These are phyloP conservation scores for Anniella stebbinsi DNA, from an alignment of 2,797 vertebrate species.

Conservation along the genomic window DNA sequence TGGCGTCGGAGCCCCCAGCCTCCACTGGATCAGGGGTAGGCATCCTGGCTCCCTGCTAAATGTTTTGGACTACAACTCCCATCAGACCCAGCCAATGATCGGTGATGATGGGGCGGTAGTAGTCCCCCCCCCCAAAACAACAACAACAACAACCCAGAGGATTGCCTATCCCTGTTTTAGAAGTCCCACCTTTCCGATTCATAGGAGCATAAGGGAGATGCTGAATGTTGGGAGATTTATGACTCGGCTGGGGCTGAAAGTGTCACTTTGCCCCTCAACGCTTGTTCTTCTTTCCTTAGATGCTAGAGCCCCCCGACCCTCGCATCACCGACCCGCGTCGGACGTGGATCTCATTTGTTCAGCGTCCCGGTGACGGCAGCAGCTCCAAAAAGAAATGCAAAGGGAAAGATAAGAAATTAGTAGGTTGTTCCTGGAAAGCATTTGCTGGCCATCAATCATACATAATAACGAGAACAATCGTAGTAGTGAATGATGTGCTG, in stretches of 20 bases:
- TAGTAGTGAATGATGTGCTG: no score
- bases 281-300: conserved; percentile 72
- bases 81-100: no score
- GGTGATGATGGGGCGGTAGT: no score
- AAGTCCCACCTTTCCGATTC: not conserved
- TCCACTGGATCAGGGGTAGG: no score
- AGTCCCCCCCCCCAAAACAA: no score
- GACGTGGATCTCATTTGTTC: conserved; percentile 96
- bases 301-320: conserved; percentile 77
- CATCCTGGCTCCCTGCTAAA: no score
- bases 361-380: conserved; percentile 85
- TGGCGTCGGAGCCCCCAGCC: no score
- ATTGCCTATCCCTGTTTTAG: no score
- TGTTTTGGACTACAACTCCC: no score
- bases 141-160: no score
- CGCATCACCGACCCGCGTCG: conserved; percentile 88
- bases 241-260: not conserved
- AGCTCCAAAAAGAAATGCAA: conserved; percentile 85
- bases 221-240: no score
- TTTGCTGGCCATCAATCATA: not conserved
- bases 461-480: not conserved
- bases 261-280: rapidly evolving
- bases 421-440: conserved; percentile 70
- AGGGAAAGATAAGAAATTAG: conserved; percentile 88
- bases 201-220: not conserved